These are phyloP conservation scores for Agapostemon virescens DNA, from an alignment of 2,888 invertebrate species.

Conservation along the genomic window DNA sequence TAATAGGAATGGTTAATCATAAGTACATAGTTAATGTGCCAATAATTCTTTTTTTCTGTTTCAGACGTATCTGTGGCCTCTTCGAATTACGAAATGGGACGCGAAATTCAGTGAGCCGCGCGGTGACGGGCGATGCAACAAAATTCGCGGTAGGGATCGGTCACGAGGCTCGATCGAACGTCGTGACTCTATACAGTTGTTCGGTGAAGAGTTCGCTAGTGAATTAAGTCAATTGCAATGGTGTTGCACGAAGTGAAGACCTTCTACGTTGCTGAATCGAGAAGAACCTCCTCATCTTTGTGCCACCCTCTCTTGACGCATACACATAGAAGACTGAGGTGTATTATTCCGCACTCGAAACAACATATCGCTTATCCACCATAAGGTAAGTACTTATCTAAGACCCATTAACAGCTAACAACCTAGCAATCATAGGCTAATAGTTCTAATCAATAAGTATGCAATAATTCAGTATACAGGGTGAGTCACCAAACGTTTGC, in stretches of 20 bases:
- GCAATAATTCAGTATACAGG: background rate
- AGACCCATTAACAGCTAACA: background rate
- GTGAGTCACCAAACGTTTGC: too few relatives aligned
- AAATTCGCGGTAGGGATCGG: conserved; percentile 32
- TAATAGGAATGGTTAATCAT: background rate
- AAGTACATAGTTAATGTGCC: background rate
- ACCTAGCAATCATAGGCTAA: background rate
- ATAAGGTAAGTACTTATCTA: conserved; percentile 68
- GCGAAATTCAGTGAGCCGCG: conserved; percentile 46
- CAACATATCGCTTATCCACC: conserved; percentile 77
- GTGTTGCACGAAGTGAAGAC: conserved; percentile 69
- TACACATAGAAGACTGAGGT: conserved; percentile 72
- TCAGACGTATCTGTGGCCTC: conserved; percentile 44
- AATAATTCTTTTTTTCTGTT: conserved; percentile 14
- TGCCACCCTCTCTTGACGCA: conserved; percentile 57
- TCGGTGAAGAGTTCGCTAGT: conserved; percentile 36
- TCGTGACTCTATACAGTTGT: conserved; percentile 42
- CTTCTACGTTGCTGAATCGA: conserved; percentile 60
- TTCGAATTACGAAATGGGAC: conserved; percentile 35
- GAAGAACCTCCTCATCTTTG: conserved; percentile 62
- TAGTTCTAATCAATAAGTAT: background rate
- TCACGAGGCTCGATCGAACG: conserved; percentile 47
- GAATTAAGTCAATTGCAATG: conserved; percentile 68
- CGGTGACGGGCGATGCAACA: conserved; percentile 16
- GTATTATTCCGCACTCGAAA: conserved; percentile 71